Percentiles rank a stretch among this genome's conserved stretches.
Evolutionary conservation across 92 coral and sea anemone genomes (phyloP).

Genomic region (Metridium senile): DNA sequence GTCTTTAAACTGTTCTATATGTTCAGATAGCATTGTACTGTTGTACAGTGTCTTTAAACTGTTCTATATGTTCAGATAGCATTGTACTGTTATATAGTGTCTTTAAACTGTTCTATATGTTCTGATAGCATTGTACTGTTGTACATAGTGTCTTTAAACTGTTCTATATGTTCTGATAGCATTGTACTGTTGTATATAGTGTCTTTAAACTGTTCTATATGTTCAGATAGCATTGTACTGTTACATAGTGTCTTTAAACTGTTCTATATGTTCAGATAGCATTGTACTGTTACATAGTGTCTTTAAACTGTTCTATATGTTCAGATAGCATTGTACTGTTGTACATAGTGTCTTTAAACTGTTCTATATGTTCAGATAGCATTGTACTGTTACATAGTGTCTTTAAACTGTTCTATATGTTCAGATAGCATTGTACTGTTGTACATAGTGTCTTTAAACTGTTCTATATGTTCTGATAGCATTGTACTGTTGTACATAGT

Average conservation of each 20-base stretch:
- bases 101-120: not conserved
- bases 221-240: not conserved
- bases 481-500: not conserved
- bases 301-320: not conserved
- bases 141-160: not conserved
- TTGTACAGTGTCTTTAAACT: not conserved
- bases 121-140: not conserved
- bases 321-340: not conserved
- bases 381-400: conserved; percentile 7
- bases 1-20: not conserved
- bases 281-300: conserved; percentile 7
- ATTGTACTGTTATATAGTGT: conserved; percentile 6
- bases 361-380: not conserved
- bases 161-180: not conserved
- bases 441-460: not conserved
- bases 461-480: not conserved
- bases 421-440: not conserved
- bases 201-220: not conserved
- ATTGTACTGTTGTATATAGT: not conserved
- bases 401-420: not conserved
- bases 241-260: conserved; percentile 14
- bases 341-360: not conserved
- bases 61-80: not conserved
- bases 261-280: not conserved
- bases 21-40: not conserved